These are phyloP conservation scores for Molossus molossus DNA, from an alignment of 2,797 vertebrate species.

Conservation along the genomic window DNA sequence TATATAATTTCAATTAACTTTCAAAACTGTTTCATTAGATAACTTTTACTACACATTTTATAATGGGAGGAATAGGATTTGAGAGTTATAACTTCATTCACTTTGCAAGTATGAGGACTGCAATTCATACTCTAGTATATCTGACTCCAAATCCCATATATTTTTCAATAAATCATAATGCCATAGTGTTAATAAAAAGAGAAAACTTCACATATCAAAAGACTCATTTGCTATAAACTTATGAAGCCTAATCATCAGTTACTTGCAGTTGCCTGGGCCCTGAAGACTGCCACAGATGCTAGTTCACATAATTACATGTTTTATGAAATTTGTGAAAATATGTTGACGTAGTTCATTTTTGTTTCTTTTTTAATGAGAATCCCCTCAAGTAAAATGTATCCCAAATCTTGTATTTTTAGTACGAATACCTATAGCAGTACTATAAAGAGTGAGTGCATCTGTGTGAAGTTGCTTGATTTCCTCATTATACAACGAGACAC, in stretches of 20 bases:
- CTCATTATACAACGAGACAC: background rate
- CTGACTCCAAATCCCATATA: background rate
- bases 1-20: constrained; percentile 59
- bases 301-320: background rate
- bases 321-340: background rate
- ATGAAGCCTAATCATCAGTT: background rate
- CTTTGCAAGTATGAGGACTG: background rate
- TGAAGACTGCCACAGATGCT: background rate
- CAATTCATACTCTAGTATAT: background rate
- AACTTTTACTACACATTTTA: background rate
- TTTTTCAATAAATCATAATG: background rate
- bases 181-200: background rate
- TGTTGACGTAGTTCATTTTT: background rate
- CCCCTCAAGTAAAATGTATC: background rate
- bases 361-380: background rate
- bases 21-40: background rate
- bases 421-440: background rate
- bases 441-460: background rate
- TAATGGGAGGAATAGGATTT: background rate
- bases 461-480: background rate
- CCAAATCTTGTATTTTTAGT: background rate
- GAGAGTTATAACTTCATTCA: background rate
- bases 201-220: background rate
- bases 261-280: background rate
- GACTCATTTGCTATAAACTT: background rate